Conservation (phyloP, 1,140 invertebrate genomes). For the Nylanderia fulva region DNA sequence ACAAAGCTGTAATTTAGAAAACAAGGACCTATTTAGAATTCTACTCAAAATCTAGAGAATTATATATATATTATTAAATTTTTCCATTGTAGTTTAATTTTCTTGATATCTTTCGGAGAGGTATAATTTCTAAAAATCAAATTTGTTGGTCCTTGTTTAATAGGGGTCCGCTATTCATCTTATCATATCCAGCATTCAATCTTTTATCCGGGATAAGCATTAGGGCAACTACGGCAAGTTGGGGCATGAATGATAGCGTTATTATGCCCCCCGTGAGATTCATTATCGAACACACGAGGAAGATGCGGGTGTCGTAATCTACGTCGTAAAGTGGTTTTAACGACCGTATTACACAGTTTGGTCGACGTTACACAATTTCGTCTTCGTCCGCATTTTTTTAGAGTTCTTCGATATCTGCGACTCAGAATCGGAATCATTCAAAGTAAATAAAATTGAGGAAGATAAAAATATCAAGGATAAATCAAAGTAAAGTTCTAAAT, state of each 20-base stretch:
- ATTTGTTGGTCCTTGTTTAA: background rate
- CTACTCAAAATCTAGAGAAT: background rate
- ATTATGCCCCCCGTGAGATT: slow-evolving; percentile 53
- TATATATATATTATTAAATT: background rate
- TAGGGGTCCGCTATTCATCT: background rate
- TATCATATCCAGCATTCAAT: background rate
- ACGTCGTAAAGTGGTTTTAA: slow-evolving; percentile 60
- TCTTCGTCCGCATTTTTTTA: slow-evolving; percentile 40
- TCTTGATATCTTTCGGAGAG: background rate
- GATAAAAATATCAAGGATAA: background rate
- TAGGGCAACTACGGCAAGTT: background rate
- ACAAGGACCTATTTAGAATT: too few relatives aligned
- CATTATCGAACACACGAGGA: slow-evolving; percentile 59
- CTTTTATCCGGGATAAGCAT: background rate
- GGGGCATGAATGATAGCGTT: slow-evolving; percentile 8
- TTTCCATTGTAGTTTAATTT: slow-evolving; percentile 6
- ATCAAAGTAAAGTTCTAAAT: background rate
- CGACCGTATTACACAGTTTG: background rate
- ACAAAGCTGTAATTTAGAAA: too few relatives aligned
- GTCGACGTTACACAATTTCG: slow-evolving; percentile 35
- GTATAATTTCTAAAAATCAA: background rate
- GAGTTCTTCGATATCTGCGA: background rate
- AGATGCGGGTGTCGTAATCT: slow-evolving; percentile 60
- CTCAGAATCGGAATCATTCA: background rate
- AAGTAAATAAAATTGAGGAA: background rate